These are phyloP conservation scores for Dendrolimus pini DNA, from an alignment of 2,888 invertebrate species.

Conservation along the genomic window DNA sequence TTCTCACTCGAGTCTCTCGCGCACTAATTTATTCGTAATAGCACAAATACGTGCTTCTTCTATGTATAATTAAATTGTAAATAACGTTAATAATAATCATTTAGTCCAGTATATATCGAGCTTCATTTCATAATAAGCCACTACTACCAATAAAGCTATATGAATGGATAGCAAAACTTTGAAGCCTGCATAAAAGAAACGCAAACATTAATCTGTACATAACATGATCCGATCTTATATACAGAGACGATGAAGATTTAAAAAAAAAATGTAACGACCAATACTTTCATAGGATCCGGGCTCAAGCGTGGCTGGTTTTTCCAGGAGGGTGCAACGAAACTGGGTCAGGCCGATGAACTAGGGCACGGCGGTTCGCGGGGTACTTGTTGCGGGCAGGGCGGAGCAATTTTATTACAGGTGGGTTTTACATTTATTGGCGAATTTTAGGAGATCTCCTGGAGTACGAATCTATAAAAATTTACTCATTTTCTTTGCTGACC, in stretches of 20 bases:
- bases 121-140: no score
- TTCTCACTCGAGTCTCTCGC: no score
- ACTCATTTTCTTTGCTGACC: neutral
- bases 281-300: constrained; percentile 14
- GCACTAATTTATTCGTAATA: no score
- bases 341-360: constrained; percentile 47
- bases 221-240: no score
- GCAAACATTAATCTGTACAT: no score
- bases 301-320: constrained; percentile 10
- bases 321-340: constrained; percentile 17
- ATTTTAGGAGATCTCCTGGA: neutral
- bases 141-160: no score
- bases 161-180: no score
- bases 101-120: no score
- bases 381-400: neutral
- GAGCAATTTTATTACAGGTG: constrained; percentile 16
- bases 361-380: constrained; percentile 25
- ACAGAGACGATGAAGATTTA: neutral
- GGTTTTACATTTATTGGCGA: constrained; percentile 20
- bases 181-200: no score
- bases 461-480: neutral
- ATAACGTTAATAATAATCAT: no score
- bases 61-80: no score
- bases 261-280: neutral
- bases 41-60: no score